phyloP scores from a whole-genome alignment of 2,113 vertebrate species.

The Myrmecophaga tridactyla region DNA sequence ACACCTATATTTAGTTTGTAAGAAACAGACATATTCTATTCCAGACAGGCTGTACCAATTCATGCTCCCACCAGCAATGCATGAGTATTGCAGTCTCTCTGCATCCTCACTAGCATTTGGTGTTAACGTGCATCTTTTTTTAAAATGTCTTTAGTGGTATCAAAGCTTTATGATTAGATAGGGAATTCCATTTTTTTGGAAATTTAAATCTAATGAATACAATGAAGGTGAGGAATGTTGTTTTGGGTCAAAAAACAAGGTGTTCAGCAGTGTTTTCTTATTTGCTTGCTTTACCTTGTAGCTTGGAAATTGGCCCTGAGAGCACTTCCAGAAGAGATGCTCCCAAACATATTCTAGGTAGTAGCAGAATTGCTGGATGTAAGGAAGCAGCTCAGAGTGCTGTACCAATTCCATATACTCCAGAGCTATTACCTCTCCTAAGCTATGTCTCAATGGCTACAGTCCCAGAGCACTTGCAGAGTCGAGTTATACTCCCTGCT shows the following conservation, averaged over 20 bases:
- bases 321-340: background rate
- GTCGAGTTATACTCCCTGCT: background rate
- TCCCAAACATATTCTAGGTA: rapidly evolving
- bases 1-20: background rate
- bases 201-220: background rate
- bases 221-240: background rate
- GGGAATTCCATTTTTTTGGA: background rate
- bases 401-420: rapidly evolving
- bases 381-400: rapidly evolving
- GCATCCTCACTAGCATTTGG: rapidly evolving
- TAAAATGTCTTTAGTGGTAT: background rate
- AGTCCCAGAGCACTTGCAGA: rapidly evolving
- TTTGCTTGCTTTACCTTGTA: background rate
- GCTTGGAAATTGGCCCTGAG: rapidly evolving
- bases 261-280: rapidly evolving
- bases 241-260: background rate
- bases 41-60: rapidly evolving
- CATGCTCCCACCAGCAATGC: rapidly evolving
- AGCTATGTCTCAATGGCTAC: background rate
- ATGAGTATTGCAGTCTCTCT: too few relatives aligned
- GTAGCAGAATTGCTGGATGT: rapidly evolving
- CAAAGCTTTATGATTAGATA: background rate
- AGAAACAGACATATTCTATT: rapidly evolving
- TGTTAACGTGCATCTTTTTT: rapidly evolving
- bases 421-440: too few relatives aligned